Evolutionary conservation across 2,888 invertebrate genomes (phyloP).

Genomic region (Ormyrus nitidulus): DNA sequence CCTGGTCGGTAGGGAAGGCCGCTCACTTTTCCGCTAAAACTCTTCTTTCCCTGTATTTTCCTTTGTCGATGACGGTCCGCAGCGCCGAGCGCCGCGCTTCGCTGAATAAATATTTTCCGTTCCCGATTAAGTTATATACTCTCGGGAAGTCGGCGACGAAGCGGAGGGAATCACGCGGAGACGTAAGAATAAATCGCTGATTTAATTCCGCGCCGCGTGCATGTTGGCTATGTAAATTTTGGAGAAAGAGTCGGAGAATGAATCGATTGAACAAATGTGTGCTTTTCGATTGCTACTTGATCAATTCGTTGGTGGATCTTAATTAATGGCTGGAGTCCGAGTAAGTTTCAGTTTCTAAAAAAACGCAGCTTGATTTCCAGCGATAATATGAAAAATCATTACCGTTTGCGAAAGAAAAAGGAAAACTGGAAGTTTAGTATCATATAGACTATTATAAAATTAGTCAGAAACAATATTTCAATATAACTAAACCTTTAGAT

Average conservation of each 20-base stretch:
- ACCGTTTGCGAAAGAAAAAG: no score
- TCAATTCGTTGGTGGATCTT: conserved; percentile 1
- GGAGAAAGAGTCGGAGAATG: neutral
- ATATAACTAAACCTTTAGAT: no score
- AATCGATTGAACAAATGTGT: conserved; percentile 36
- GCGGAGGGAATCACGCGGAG: neutral
- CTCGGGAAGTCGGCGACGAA: neutral
- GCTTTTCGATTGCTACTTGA: conserved; percentile 22
- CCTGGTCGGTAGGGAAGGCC: conserved; percentile 32
- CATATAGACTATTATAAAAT: no score
- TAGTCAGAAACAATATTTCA: no score
- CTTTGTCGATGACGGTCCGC: neutral
- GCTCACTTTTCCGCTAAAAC: neutral
- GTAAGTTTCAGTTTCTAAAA: no score
- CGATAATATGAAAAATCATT: no score
- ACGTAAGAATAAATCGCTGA: conserved; percentile 31
- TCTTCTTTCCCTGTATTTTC: neutral
- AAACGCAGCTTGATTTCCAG: no score
- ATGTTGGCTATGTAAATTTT: conserved; percentile 24
- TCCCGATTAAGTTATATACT: conserved; percentile 8
- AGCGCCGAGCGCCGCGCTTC: neutral
- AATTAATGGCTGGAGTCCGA: neutral
- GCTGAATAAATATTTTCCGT: conserved; percentile 28
- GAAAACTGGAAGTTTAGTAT: no score
- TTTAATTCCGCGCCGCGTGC: conserved; percentile 7